phyloP scores from a whole-genome alignment of 2,113 vertebrate genomes.

The Elachura formosa region DNA sequence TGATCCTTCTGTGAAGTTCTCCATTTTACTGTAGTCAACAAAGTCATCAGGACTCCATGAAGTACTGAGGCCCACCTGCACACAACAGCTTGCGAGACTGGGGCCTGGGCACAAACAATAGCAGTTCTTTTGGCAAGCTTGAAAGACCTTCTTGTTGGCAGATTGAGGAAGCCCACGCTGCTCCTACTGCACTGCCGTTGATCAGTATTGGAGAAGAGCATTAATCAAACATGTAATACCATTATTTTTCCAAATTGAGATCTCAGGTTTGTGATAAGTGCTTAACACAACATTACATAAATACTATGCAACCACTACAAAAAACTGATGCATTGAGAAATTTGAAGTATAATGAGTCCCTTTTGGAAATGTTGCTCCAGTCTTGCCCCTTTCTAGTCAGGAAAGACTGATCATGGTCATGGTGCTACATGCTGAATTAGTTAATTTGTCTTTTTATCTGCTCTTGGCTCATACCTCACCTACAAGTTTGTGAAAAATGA shows the following conservation, averaged over 20 bases:
- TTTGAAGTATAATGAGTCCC: background rate
- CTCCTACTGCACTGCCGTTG: background rate
- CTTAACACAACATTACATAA: constrained; percentile 5
- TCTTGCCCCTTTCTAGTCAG: background rate
- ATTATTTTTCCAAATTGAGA: constrained; percentile 4
- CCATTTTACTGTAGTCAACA: background rate
- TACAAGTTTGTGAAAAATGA: constrained; percentile 29
- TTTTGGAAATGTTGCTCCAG: background rate
- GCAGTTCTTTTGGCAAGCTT: constrained; percentile 37
- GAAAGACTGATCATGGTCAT: background rate
- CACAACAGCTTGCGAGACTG: constrained; percentile 24
- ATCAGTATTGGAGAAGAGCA: constrained; percentile 1
- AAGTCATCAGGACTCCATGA: background rate
- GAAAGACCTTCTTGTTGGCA: constrained; percentile 33
- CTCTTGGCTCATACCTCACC: constrained; percentile 23
- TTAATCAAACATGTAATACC: background rate
- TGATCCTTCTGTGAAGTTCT: background rate
- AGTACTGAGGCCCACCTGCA: background rate
- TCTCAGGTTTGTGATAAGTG: background rate
- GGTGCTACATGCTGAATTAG: background rate
- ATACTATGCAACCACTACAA: constrained; percentile 10
- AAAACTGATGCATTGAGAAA: background rate
- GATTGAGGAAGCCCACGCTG: constrained; percentile 53
- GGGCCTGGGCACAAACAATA: constrained; percentile 28
- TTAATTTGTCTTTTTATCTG: constrained; percentile 14